These are phyloP conservation scores for Prochilodus magdalenae DNA, from an alignment of 2,113 vertebrate species.

Conservation along the genomic window DNA sequence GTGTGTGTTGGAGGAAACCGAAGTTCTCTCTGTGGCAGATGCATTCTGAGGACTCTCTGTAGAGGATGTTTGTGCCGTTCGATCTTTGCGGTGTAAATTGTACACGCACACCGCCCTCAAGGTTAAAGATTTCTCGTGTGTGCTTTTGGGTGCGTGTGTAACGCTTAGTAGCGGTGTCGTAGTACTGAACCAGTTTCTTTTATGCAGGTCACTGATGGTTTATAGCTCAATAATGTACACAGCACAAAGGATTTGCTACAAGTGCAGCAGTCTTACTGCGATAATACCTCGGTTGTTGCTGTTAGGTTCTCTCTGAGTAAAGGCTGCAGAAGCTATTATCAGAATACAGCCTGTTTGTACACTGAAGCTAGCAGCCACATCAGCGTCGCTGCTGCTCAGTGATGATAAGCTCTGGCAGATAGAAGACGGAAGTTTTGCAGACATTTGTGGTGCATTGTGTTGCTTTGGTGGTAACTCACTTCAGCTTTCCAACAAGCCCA, in stretches of 20 bases:
- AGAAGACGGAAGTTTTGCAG: conserved; percentile 43
- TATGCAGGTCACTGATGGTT: too few species aligned
- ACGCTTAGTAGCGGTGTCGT: conserved; percentile 11
- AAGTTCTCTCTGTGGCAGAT: conserved; percentile 25
- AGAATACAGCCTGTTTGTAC: background rate
- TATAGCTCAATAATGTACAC: too few species aligned
- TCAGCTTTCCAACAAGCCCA: background rate
- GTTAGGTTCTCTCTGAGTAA: background rate
- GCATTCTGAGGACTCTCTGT: background rate
- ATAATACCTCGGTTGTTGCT: background rate
- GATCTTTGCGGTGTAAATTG: conserved; percentile 18
- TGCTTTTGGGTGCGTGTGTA: conserved; percentile 35
- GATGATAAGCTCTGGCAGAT: conserved; percentile 14
- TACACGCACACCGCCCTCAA: background rate
- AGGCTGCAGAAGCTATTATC: background rate
- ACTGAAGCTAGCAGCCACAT: background rate
- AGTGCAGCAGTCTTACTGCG: background rate
- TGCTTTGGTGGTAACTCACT: background rate
- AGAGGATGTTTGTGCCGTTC: conserved; percentile 49
- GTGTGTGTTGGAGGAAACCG: conserved; percentile 21
- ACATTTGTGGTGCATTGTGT: background rate
- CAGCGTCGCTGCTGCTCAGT: conserved; percentile 13
- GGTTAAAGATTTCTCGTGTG: background rate
- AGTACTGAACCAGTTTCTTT: background rate
- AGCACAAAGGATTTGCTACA: background rate